Percentiles rank a stretch among this genome's conserved stretches.
These are phyloP conservation scores for Zeuzera pyrina DNA, from an alignment of 2,888 invertebrate genomes.

Conservation along the genomic window DNA sequence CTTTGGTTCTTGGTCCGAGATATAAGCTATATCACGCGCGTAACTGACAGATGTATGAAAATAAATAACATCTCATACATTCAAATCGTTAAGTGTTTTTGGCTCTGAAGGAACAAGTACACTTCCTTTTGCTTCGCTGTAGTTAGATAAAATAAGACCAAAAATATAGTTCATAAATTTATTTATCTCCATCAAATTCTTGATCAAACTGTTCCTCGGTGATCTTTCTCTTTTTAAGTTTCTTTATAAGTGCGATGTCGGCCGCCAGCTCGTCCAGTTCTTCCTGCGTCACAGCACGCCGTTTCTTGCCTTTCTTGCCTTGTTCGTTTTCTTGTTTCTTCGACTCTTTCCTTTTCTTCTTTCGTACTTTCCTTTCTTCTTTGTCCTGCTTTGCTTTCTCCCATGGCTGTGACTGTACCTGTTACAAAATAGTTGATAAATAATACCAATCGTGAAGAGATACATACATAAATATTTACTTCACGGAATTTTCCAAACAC, in stretches of 20 bases:
- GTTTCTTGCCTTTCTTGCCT: conserved; percentile 53
- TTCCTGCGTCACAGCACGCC: conserved; percentile 74
- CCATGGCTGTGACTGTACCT: conserved; percentile 81
- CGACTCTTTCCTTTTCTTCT: conserved; percentile 75
- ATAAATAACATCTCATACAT: too few relatives aligned
- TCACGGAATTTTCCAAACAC: too few relatives aligned
- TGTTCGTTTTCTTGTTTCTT: conserved; percentile 58
- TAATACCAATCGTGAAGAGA: too few relatives aligned
- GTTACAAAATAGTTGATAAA: too few relatives aligned
- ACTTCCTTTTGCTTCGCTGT: too few relatives aligned
- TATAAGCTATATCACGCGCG: too few relatives aligned
- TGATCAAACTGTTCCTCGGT: conserved; percentile 77
- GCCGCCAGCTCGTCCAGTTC: conserved; percentile 84
- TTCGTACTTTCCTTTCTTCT: conserved; percentile 75
- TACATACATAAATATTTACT: too few relatives aligned
- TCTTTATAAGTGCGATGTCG: conserved; percentile 89
- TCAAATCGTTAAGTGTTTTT: too few relatives aligned
- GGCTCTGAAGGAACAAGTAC: too few relatives aligned
- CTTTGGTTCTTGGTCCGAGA: too few relatives aligned
- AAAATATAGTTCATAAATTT: conserved; percentile 14
- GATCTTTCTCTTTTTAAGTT: conserved; percentile 87
- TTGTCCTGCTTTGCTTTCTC: conserved; percentile 82
- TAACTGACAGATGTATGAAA: too few relatives aligned
- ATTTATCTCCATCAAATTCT: conserved; percentile 68
- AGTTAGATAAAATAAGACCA: too few relatives aligned